Evolutionary conservation across 2,797 vertebrate genomes (phyloP).

Genomic region (Mus caroli): DNA sequence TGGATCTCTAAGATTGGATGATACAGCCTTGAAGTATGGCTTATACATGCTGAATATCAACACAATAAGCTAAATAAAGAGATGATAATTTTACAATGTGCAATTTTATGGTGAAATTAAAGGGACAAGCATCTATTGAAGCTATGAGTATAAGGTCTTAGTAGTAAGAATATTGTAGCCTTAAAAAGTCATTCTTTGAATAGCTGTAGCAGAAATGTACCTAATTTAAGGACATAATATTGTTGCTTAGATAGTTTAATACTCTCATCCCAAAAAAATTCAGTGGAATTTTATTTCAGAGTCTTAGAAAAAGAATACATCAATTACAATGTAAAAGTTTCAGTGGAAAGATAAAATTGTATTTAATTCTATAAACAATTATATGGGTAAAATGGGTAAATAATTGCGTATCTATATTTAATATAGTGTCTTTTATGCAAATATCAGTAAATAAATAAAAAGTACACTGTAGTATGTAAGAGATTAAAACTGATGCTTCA

Average conservation of each 20-base stretch:
- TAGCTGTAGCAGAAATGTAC: neutral
- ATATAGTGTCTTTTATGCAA: neutral
- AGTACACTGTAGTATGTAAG: neutral
- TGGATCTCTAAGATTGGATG: neutral
- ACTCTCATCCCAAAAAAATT: neutral
- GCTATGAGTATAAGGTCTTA: neutral
- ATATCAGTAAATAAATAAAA: conserved; percentile 16
- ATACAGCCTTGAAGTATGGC: neutral
- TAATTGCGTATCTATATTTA: neutral
- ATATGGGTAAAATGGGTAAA: neutral
- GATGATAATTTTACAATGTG: neutral
- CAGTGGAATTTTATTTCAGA: conserved; percentile 30
- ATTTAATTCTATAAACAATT: conserved; percentile 10
- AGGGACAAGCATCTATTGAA: neutral
- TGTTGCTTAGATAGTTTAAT: neutral
- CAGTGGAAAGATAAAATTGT: conserved; percentile 5
- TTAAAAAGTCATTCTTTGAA: neutral
- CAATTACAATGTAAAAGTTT: neutral
- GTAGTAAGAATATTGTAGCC: neutral
- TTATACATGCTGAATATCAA: neutral
- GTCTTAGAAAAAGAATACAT: neutral
- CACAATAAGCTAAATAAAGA: conserved; percentile 25
- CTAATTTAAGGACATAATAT: neutral
- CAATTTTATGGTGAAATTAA: conserved; percentile 17
- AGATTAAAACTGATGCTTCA: conserved; percentile 25